A percentile compares a stretch with the other conserved stretches of the same genome.
phyloP scores from a whole-genome alignment of 1,140 invertebrate species.

The Drosophila tropicalis region DNA sequence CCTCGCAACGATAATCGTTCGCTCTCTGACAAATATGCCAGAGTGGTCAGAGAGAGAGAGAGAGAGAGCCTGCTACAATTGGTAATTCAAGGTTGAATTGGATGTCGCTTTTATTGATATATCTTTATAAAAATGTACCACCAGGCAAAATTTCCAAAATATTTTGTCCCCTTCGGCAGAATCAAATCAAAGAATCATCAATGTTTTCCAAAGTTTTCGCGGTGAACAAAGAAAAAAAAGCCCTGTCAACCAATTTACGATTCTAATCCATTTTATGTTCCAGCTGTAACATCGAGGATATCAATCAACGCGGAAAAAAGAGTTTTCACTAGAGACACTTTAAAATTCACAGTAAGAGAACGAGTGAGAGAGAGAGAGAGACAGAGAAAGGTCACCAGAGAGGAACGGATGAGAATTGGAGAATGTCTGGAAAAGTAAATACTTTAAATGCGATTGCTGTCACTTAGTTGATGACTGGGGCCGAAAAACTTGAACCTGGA shows the following conservation, averaged over 20 bases:
- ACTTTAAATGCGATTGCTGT: conserved; percentile 70
- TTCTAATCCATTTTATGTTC: conserved; percentile 62
- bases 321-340: conserved; percentile 39
- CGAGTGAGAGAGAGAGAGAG: conserved; percentile 27
- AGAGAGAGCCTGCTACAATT: too few relatives aligned
- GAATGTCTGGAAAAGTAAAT: conserved; percentile 49
- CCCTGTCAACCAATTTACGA: conserved; percentile 52
- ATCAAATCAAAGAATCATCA: conserved; percentile 12
- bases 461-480: conserved; percentile 52
- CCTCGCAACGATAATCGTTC: too few relatives aligned
- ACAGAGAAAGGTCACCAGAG: not conserved
- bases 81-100: too few relatives aligned
- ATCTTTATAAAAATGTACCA: too few relatives aligned
- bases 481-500: conserved; percentile 31
- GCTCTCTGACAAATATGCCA: too few relatives aligned
- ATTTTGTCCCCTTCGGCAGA: too few relatives aligned
- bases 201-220: not conserved
- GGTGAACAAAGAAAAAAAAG: not conserved
- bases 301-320: conserved; percentile 53
- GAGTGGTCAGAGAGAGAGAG: too few relatives aligned
- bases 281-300: conserved; percentile 33
- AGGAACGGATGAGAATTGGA: conserved; percentile 3
- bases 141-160: too few relatives aligned
- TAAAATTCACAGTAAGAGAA: conserved; percentile 47
- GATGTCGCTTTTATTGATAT: too few relatives aligned